These are phyloP conservation scores for Leptothorax acervorum DNA, from an alignment of 2,888 invertebrate genomes.

Conservation along the genomic window DNA sequence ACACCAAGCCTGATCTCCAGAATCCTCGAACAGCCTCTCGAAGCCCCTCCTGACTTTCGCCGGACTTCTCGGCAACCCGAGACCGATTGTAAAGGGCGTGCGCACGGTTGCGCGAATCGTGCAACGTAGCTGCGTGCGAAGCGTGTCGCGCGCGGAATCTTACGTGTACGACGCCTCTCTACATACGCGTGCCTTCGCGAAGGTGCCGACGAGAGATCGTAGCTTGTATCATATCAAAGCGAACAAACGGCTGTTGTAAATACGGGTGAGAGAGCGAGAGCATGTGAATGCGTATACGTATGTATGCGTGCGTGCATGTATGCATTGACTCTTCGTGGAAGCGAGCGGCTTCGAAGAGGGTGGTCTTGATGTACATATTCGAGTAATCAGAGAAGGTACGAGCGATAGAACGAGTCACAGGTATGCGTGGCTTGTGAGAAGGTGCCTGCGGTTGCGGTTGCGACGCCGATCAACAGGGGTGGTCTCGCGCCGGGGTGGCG, in stretches of 20 bases:
- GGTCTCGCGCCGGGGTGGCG: background rate
- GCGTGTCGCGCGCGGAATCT: constrained; percentile 6
- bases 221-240: constrained; percentile 52
- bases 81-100: constrained; percentile 13
- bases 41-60: constrained; percentile 27
- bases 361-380: constrained; percentile 63
- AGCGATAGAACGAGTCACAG: constrained; percentile 12
- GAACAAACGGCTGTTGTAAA: constrained; percentile 61
- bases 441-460: constrained; percentile 17
- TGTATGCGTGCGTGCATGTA: constrained; percentile 25
- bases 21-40: constrained; percentile 35
- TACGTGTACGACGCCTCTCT: constrained; percentile 1
- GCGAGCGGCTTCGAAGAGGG: constrained; percentile 39
- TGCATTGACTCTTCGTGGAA: constrained; percentile 49
- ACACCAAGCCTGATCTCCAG: constrained; percentile 33
- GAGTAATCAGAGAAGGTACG: constrained; percentile 55
- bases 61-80: constrained; percentile 20
- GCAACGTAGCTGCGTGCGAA: background rate
- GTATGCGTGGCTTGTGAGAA: background rate
- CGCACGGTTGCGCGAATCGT: background rate
- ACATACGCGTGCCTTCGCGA: constrained; percentile 40
- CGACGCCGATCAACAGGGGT: constrained; percentile 7
- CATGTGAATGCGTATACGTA: constrained; percentile 28
- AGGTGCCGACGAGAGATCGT: constrained; percentile 47
- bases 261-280: constrained; percentile 42